These are phyloP conservation scores for Malacoraja senta DNA, from an alignment of 2,797 vertebrate genomes.

Conservation along the genomic window DNA sequence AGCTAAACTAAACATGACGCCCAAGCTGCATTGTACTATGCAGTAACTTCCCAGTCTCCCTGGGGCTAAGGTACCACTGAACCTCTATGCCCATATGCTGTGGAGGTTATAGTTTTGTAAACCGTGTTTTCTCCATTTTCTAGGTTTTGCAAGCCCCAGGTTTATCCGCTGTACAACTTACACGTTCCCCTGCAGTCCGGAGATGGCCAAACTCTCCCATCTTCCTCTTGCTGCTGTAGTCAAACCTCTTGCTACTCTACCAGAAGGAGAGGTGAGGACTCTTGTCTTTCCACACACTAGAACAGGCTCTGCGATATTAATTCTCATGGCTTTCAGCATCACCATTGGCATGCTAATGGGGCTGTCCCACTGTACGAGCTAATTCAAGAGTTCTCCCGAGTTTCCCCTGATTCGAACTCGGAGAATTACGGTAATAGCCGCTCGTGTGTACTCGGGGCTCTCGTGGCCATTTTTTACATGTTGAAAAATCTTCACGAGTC, in stretches of 20 bases:
- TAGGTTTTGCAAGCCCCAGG: constrained; percentile 59
- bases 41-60: not conserved
- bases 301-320: too few relatives aligned
- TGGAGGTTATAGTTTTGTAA: not conserved
- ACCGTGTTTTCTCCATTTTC: not conserved
- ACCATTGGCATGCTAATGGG: not conserved
- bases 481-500: too few relatives aligned
- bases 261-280: constrained; percentile 43
- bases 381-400: too few relatives aligned
- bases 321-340: not conserved
- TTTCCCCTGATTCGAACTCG: too few relatives aligned
- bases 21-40: not conserved
- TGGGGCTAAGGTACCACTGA: not conserved
- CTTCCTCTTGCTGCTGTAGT: constrained; percentile 63
- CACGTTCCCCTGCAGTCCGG: constrained; percentile 61
- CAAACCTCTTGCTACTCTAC: constrained; percentile 52
- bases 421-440: too few relatives aligned
- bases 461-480: too few relatives aligned
- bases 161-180: constrained; percentile 61
- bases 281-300: not conserved
- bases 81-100: not conserved
- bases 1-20: too few relatives aligned
- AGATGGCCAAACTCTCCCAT: constrained; percentile 54
- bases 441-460: too few relatives aligned
- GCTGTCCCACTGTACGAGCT: too few relatives aligned